Conservation (phyloP, 2,113 vertebrate genomes). For the Colius striatus region DNA sequence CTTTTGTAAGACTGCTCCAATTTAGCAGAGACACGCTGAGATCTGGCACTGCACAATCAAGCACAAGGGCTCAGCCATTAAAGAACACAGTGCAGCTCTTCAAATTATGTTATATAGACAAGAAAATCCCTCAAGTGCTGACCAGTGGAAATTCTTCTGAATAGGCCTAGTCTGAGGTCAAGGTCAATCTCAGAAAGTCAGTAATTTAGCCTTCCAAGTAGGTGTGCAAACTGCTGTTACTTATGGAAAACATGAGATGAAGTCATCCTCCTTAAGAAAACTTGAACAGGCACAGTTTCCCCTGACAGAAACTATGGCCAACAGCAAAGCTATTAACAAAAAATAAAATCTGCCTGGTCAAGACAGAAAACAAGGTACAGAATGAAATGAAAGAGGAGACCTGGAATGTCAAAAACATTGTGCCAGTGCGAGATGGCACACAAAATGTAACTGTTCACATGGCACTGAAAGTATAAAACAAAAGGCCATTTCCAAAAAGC, state of each 20-base stretch:
- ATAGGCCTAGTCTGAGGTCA: not conserved
- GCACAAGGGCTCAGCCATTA: not conserved
- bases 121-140: not conserved
- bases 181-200: not conserved
- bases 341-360: not conserved
- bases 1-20: not conserved
- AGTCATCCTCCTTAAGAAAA: not conserved
- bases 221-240: not conserved
- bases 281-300: not conserved
- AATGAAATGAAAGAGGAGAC: not conserved
- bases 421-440: not conserved
- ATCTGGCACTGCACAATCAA: not conserved
- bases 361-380: not conserved
- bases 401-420: not conserved
- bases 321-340: not conserved
- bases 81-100: constrained; percentile 4
- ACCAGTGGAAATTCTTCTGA: not conserved
- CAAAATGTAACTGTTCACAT: not conserved
- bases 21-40: not conserved
- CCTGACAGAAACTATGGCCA: not conserved
- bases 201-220: not conserved
- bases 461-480: not conserved
- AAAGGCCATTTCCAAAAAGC: not conserved
- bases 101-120: not conserved
- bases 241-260: not conserved